Evolutionary conservation across 2,797 vertebrate genomes (phyloP).

Genomic region (Phrynocephalus guinanensis): DNA sequence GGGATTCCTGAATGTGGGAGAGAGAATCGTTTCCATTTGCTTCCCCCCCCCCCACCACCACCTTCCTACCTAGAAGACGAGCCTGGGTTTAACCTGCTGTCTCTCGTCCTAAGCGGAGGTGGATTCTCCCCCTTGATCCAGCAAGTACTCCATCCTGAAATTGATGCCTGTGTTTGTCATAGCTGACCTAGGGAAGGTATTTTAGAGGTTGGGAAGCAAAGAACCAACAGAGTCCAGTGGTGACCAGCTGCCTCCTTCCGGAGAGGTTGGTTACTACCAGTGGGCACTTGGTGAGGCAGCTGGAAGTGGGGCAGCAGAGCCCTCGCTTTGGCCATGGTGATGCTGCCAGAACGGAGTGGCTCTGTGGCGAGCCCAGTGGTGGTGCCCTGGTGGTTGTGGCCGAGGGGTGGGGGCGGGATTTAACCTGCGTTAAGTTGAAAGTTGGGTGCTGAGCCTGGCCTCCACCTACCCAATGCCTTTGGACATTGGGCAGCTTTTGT

Average conservation of each 20-base stretch:
- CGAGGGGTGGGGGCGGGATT: neutral
- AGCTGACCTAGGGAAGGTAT: neutral
- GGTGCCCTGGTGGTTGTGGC: neutral
- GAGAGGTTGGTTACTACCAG: neutral
- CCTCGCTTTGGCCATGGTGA: neutral
- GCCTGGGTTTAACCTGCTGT: neutral
- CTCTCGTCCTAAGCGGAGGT: neutral
- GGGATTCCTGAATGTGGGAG: conserved; percentile 15
- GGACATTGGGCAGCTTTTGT: neutral
- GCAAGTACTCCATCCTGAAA: neutral
- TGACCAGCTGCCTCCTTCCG: neutral
- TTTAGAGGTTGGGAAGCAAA: neutral
- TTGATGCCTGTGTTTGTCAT: neutral
- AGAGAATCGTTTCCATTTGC: conserved; percentile 12
- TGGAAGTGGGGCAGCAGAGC: neutral
- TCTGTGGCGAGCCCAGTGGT: neutral
- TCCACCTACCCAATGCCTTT: neutral
- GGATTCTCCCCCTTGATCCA: neutral
- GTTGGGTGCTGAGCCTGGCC: neutral
- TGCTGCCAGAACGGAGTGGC: neutral
- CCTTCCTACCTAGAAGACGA: conserved; percentile 8
- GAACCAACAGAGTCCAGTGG: neutral
- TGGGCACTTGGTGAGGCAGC: neutral
- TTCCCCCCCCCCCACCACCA: neutral
- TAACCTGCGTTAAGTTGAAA: conserved; percentile 7